These are phyloP conservation scores for Danaus plexippus DNA, from an alignment of 1,140 invertebrate species.

Conservation along the genomic window DNA sequence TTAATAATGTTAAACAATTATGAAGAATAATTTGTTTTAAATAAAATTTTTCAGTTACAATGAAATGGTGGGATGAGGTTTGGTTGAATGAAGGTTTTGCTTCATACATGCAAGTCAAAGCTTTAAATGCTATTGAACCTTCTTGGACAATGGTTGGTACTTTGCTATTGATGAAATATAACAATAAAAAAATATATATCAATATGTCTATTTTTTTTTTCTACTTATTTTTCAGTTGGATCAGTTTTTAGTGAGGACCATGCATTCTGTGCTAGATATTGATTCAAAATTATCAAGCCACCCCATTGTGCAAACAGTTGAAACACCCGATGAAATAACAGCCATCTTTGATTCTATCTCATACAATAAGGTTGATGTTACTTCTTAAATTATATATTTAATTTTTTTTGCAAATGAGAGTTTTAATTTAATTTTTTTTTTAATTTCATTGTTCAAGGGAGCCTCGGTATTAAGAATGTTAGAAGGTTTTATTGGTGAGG, in stretches of 20 bases:
- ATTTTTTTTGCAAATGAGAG: constrained; percentile 2
- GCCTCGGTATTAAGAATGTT: constrained; percentile 92
- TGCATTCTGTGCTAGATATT: constrained; percentile 81
- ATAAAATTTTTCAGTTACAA: constrained; percentile 78
- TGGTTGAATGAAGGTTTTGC: constrained; percentile 96
- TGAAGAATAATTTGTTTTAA: constrained; percentile 5
- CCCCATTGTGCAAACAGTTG: constrained; percentile 87
- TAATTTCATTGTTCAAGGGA: constrained; percentile 74
- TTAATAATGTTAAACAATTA: constrained; percentile 2
- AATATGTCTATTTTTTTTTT: constrained; percentile 10
- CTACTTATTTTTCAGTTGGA: constrained; percentile 71
- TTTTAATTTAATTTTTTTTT: no score
- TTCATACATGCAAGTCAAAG: constrained; percentile 87
- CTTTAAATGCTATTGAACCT: constrained; percentile 78
- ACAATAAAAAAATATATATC: constrained; percentile 6
- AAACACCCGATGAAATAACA: constrained; percentile 90
- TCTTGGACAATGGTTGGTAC: constrained; percentile 87
- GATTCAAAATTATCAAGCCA: constrained; percentile 90
- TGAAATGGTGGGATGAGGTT: constrained; percentile 94
- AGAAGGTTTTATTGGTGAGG: constrained; percentile 84
- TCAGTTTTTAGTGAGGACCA: constrained; percentile 81
- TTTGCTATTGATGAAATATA: constrained; percentile 6
- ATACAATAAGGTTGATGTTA: constrained; percentile 84
- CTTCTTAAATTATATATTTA: constrained; percentile 1
- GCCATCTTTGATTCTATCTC: constrained; percentile 94